A percentile compares a stretch with the other conserved stretches of the same genome.
phyloP scores from a whole-genome alignment of 2,797 vertebrate species.

The Coccyzus lansbergi region DNA sequence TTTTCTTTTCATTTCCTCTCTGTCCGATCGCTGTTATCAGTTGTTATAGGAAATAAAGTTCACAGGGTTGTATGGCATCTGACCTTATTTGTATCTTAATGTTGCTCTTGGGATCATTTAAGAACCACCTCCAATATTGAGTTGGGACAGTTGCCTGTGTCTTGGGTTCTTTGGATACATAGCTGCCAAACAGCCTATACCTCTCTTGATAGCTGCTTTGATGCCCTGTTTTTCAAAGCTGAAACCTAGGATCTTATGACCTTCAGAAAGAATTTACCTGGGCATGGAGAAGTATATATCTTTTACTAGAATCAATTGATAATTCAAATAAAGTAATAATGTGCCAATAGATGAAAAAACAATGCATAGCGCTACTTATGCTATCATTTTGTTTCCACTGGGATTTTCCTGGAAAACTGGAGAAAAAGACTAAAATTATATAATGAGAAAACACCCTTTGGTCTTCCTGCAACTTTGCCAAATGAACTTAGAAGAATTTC shows the following conservation, averaged over 20 bases:
- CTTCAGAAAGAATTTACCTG: neutral
- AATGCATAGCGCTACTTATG: neutral
- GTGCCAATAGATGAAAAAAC: neutral
- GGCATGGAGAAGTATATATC: neutral
- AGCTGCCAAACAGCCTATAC: neutral
- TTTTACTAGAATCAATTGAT: neutral
- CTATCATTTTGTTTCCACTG: neutral
- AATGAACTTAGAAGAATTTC: neutral
- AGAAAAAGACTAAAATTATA: neutral
- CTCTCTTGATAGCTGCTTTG: neutral
- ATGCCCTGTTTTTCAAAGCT: neutral
- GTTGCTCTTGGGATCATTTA: too few relatives aligned
- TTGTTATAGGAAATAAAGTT: too few relatives aligned
- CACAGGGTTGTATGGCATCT: too few relatives aligned
- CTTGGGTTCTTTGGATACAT: neutral
- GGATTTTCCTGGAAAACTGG: neutral
- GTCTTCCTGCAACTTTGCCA: neutral
- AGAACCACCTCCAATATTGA: too few relatives aligned
- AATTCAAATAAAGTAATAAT: neutral
- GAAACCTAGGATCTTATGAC: neutral
- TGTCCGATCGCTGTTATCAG: too few relatives aligned
- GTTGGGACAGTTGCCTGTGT: too few relatives aligned
- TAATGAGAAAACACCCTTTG: neutral
- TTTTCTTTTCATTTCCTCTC: too few relatives aligned
- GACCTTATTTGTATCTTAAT: too few relatives aligned